These are phyloP conservation scores for Caenorhabditis inopinata DNA, from an alignment of 1,140 invertebrate genomes.

Conservation along the genomic window DNA sequence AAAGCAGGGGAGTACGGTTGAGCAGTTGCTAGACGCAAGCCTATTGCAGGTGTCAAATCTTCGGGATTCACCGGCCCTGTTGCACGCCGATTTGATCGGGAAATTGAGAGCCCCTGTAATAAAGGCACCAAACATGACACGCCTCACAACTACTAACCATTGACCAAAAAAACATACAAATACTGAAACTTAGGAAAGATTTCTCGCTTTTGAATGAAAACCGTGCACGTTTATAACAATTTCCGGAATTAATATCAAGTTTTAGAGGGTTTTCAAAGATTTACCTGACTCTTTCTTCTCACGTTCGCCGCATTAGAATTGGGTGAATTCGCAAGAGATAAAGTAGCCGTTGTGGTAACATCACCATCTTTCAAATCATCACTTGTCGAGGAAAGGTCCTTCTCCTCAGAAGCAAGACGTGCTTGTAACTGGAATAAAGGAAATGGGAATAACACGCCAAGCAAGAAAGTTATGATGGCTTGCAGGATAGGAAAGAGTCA, in stretches of 20 bases:
- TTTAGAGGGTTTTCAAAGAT: too few species aligned
- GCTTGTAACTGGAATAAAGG: neutral
- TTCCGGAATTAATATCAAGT: too few species aligned
- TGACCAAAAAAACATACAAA: neutral
- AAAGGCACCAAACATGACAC: neutral
- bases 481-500: too few species aligned
- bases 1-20: neutral
- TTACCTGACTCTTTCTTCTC: conserved; percentile 30
- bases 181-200: neutral
- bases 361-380: neutral
- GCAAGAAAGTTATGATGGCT: too few species aligned
- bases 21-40: neutral
- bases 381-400: neutral
- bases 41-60: conserved; percentile 16
- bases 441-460: neutral
- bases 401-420: conserved; percentile 39
- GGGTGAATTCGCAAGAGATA: neutral
- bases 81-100: conserved; percentile 43
- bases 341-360: neutral
- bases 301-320: neutral
- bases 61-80: conserved; percentile 40
- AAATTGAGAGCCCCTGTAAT: conserved; percentile 19
- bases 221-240: neutral
- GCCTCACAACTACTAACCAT: neutral
- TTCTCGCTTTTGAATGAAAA: neutral